Evolutionary conservation across 2,113 vertebrate species (phyloP).

Genomic region (Megaceryle maxima): DNA sequence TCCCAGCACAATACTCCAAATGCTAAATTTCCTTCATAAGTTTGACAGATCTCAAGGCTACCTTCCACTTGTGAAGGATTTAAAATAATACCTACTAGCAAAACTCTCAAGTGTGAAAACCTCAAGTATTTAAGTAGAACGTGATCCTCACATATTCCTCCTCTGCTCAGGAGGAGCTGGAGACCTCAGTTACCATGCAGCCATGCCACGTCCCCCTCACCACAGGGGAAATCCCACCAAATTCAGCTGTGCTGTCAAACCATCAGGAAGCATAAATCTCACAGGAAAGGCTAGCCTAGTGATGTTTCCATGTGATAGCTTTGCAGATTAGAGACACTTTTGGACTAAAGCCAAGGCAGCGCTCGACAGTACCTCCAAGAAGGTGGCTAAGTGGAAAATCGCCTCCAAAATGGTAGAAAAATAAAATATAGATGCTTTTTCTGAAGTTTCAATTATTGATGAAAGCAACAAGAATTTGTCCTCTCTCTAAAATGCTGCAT

Average conservation of each 20-base stretch:
- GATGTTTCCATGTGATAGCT: neutral
- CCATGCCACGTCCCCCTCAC: neutral
- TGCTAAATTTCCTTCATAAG: neutral
- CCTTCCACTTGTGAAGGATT: neutral
- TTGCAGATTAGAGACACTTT: neutral
- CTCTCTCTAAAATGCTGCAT: neutral
- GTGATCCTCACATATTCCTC: neutral
- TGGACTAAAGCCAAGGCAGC: neutral
- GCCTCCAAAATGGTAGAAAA: neutral
- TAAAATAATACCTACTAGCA: neutral
- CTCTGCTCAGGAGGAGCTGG: neutral
- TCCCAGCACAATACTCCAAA: neutral
- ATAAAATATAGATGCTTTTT: neutral
- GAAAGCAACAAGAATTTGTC: neutral
- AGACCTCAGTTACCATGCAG: neutral
- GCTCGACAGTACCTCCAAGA: neutral
- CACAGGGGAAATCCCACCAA: neutral
- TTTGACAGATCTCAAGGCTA: neutral
- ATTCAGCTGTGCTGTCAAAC: neutral
- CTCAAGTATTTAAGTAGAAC: neutral
- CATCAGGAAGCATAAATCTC: slow-evolving; percentile 22
- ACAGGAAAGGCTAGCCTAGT: slow-evolving; percentile 5
- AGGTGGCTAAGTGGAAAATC: neutral
- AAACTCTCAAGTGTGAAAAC: neutral
- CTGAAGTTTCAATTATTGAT: neutral